Evolutionary conservation across 2,797 vertebrate genomes (phyloP).

Genomic region (Gila robusta): DNA sequence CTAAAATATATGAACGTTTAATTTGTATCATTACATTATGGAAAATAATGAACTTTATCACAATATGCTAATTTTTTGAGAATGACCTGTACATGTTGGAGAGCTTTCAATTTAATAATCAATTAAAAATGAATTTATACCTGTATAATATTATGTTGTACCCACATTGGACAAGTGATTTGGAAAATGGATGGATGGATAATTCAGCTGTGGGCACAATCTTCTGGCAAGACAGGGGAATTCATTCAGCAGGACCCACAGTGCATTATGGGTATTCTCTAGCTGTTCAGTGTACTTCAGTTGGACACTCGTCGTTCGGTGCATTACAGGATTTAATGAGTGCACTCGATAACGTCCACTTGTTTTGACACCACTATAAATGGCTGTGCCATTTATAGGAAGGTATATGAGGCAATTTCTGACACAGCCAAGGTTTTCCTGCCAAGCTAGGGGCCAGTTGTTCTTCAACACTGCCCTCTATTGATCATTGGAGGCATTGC

Average conservation of each 20-base stretch:
- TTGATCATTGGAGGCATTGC: neutral
- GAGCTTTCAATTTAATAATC: neutral
- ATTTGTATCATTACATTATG: no score
- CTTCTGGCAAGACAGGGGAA: neutral
- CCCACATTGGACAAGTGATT: no score
- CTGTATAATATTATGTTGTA: neutral
- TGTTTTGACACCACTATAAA: neutral
- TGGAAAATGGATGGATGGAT: no score
- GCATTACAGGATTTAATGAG: neutral
- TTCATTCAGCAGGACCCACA: neutral
- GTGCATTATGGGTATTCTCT: no score
- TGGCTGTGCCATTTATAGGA: no score
- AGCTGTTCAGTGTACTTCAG: neutral
- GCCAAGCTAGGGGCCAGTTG: neutral
- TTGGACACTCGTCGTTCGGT: neutral
- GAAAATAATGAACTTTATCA: no score
- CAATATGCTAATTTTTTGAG: no score
- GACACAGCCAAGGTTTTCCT: neutral
- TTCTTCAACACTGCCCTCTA: conserved; percentile 21
- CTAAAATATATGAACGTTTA: no score
- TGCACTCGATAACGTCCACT: neutral
- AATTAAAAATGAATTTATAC: neutral
- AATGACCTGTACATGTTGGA: no score
- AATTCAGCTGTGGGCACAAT: neutral
- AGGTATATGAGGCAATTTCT: neutral